Base-by-base conservation (phyloP, 2,113 vertebrate genomes). In the Sinocyclocheilus maitianheensis region DNA sequence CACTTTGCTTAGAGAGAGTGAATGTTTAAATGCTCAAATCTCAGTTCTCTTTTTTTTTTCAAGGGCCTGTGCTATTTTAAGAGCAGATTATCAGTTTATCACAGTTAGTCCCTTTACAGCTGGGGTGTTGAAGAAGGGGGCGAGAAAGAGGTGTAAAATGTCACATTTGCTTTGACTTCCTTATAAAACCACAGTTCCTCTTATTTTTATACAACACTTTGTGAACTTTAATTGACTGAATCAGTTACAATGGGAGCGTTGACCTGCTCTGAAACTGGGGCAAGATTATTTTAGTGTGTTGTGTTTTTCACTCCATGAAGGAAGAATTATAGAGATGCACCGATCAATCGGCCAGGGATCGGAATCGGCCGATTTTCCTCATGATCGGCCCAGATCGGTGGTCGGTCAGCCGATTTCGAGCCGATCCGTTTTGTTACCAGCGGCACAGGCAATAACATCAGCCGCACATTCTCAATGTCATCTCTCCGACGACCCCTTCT, bases 41-140 rank as follows among this genome's bases (percentile, higher is more conserved):
- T 80, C 34, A 5, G 48, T 85, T 85, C 84, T 43, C 62, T 34
- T 85, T 79, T 78, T n/a, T n/a, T 78, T 78, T 78, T 85, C 76
- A 24, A 65, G 22, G 8, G 60, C 40, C 30, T 53, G 63, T 24
- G 46, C 26, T 85, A 51, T 85, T 78, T 37, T 79, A 26, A 67
- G 58, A 79, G 89, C 76, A 55, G 11, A 86, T 87, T 89, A 88
- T 89, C 88, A 91, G 89, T 81, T 55, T 10, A 3, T 83, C 74
- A 83, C 18, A 53, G 88, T 88, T 87, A 85, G 85, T 79, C 62
- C 37, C 88, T 62, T 67, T 67, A 14, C 46, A 75, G 60, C 37
- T 51, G 51, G 10, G 0, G 84, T 11, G 62, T 74, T 48, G 6
- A 22, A 22, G 34, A 86, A 67, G 37, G 8, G 3, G 14, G 22